A percentile compares a stretch with the other conserved stretches of the same genome.
Evolutionary conservation across 2,888 invertebrate species (phyloP).

Genomic region (Yponomeuta evonymella): DNA sequence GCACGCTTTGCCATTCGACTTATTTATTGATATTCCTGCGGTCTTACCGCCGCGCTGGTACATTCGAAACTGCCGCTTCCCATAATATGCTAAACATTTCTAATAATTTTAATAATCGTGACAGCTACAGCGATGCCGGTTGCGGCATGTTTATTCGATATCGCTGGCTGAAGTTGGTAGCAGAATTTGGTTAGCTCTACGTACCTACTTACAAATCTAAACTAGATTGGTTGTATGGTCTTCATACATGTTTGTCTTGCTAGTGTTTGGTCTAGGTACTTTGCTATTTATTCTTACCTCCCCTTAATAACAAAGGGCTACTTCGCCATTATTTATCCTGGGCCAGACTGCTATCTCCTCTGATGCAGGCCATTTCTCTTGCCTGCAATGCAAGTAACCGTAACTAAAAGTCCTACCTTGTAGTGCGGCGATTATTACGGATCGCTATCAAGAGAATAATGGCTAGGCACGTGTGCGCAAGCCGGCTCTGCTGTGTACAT

Average conservation of each 20-base stretch:
- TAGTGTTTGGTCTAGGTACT: no score
- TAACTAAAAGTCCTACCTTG: slow-evolving; percentile 4
- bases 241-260: no score
- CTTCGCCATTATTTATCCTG: not conserved
- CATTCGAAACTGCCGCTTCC: slow-evolving; percentile 16
- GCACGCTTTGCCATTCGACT: slow-evolving; percentile 29
- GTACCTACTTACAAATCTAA: not conserved
- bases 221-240: not conserved
- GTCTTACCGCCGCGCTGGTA: slow-evolving; percentile 19
- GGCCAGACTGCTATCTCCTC: not conserved
- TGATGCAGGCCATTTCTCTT: not conserved
- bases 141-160: not conserved
- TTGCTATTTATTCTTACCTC: not conserved
- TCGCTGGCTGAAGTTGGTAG: not conserved
- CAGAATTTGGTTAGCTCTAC: not conserved
- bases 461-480: slow-evolving; percentile 11
- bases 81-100: slow-evolving; percentile 3
- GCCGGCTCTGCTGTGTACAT: slow-evolving; percentile 17
- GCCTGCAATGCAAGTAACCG: not conserved
- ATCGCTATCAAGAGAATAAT: slow-evolving; percentile 16
- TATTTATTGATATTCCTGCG: slow-evolving; percentile 31
- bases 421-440: slow-evolving; percentile 12
- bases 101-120: slow-evolving; percentile 8
- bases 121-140: not conserved
- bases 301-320: not conserved